Base-by-base conservation (phyloP, 2,113 vertebrate species). In the Nothobranchius furzeri region DNA sequence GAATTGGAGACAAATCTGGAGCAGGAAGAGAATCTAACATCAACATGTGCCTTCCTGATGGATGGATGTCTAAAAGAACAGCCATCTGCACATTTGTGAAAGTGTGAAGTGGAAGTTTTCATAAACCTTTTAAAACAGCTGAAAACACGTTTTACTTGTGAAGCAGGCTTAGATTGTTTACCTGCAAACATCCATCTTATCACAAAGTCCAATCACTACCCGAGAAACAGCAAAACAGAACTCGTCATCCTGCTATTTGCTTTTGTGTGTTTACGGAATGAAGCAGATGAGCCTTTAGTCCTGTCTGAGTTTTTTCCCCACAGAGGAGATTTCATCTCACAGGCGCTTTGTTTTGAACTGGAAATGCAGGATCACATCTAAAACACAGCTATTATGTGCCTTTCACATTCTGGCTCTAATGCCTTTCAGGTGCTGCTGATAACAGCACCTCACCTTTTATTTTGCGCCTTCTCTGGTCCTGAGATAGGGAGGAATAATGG, bases 221-320 rank as follows among this genome's bases (percentile, higher is more conserved):
- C 69, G 60, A 72, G 77, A 76, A 73, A 79, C 81, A 84, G 63
- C 6, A 73, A 72, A 64, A 78, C n/a, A 74, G 40, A 74, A 55
- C 69, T 69, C 4, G 11, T 83, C 75, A 83, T 81, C 82, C 70
- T 67, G 49, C 80, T 69, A 75, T 64, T 68, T 68, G 50, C 49
- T 70, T 60, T 59, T 54, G 63, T 24, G 9, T 45, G 48, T 64
- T 72, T 40, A 55, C 30, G 45, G 57, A 57, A 61, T 17, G 10
- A 50, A 54, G 40, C 57, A 53, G 17, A 68, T 24, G 17, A 53
- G 54, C 30, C 49, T 67, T 67, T 68, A 40, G 45, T 36, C 24
- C 60, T 17, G 30, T 72, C 49, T 36, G 30, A 60, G 48, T 65
- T 68, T 68, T 64, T 60, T 59, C 64, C 76, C 9, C 17, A 45